Conservation (phyloP, 2,888 invertebrate species). For the Chaetoderma sp. region DNA sequence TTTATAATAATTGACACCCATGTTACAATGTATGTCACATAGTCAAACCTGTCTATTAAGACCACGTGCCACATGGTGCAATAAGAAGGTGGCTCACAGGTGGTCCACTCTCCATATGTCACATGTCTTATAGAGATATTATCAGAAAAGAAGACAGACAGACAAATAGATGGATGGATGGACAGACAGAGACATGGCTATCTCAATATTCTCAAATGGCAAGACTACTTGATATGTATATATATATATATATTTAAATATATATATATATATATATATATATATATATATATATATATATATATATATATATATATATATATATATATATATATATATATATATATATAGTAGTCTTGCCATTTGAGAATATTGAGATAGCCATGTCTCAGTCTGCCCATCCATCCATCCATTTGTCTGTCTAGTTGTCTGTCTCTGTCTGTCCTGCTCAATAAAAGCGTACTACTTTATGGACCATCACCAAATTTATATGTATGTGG, state of each 20-base stretch:
- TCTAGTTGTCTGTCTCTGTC: too few relatives aligned
- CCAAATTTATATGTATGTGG: too few relatives aligned
- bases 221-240: background rate
- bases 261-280: constrained; percentile 7
- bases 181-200: background rate
- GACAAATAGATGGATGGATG: background rate
- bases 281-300: constrained; percentile 4
- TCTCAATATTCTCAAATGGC: background rate
- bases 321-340: constrained; percentile 7
- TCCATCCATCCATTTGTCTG: too few relatives aligned
- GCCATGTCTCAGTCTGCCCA: background rate
- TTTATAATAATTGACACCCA: too few relatives aligned
- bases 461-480: too few relatives aligned
- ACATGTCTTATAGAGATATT: background rate
- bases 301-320: constrained; percentile 1
- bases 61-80: too few relatives aligned
- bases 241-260: constrained; percentile 5
- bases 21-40: too few relatives aligned
- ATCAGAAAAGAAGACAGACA: background rate
- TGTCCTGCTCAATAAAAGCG: too few relatives aligned
- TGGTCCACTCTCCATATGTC: background rate
- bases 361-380: background rate
- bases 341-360: background rate
- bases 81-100: too few relatives aligned
- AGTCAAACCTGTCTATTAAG: too few relatives aligned